Evolutionary conservation across 2,888 invertebrate species (phyloP), one percentile per base, ranked within the genome.

Genomic region (Barypeithes pellucidus): DNA sequence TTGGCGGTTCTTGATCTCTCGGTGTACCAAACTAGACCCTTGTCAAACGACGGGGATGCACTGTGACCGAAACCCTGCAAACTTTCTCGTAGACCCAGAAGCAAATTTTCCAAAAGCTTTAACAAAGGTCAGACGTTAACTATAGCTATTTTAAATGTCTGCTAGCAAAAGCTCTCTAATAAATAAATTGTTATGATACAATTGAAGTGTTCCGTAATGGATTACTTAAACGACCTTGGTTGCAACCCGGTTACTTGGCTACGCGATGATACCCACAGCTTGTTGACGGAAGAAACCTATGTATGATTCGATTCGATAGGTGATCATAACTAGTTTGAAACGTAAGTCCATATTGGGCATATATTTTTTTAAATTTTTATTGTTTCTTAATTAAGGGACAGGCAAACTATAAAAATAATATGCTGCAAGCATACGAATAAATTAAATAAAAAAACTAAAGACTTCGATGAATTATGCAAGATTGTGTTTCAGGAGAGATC

Each of bases 181-280:
- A 66, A 41, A 66, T 66, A 66, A 57, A 71, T 36, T 50, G 66
- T 60, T 66, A 71, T 52, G 59, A 52, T 71, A 71, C 66, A 39
- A 65, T 60, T 71, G 66, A 66, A 71, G 45, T 41, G 66, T 71
- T 71, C 71, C 71, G 71, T 71, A 71, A 71, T 71, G 60, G 71
- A 47, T 45, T 67, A 60, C 59, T 67, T 18, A 47, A 39, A 18
- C 65, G 66, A 60, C 71, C 66, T 71, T 71, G 71, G 60, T 47
- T 47, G 50, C 67, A 60, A 57, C 67, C 59, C 47, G 67, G 67
- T 67, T 67, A 67, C 67, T 63, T 50, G 43, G 43, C 36, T 47
- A 63, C 63, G 45, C 29, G 50, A 50, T 50, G 47, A 63, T 63
- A 47, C 63, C 50, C 29, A 63, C 63, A 36, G 63, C 36, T 45